A percentile compares a stretch with the other conserved stretches of the same genome.
phyloP scores from a whole-genome alignment of 2,888 invertebrate species.

The Anthrax anthrax region DNA sequence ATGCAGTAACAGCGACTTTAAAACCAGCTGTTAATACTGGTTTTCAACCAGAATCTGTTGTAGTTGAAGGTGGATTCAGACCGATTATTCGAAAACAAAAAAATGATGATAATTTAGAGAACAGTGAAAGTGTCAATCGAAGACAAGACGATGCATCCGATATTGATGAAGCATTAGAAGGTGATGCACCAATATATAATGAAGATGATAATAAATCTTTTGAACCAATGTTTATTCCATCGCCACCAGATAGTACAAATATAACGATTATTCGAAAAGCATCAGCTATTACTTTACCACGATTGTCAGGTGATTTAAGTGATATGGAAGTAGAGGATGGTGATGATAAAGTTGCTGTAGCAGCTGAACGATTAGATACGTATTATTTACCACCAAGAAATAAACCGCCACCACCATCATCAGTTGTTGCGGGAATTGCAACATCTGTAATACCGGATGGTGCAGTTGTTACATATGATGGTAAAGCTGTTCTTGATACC shows the following conservation, averaged over 20 bases:
- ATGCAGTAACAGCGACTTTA: constrained; percentile 31
- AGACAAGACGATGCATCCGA: constrained; percentile 30
- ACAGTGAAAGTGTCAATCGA: constrained; percentile 28
- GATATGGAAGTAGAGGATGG: constrained; percentile 33
- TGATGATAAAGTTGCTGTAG: constrained; percentile 48
- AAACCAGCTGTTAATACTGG: constrained; percentile 55
- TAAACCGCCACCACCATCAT: constrained; percentile 24
- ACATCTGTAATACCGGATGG: constrained; percentile 31
- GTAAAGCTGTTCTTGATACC: constrained; percentile 54
- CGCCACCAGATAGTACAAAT: constrained; percentile 52
- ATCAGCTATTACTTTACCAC: constrained; percentile 29
- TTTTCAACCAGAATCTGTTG: constrained; percentile 65
- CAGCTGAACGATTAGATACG: constrained; percentile 54
- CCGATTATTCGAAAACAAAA: constrained; percentile 42
- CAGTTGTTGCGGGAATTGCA: constrained; percentile 13
- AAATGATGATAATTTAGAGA: constrained; percentile 38
- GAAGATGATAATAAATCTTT: constrained; percentile 46
- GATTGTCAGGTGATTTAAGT: constrained; percentile 19
- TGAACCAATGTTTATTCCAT: constrained; percentile 70
- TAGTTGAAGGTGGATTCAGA: constrained; percentile 72
- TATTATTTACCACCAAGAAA: constrained; percentile 59
- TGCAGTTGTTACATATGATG: constrained; percentile 60
- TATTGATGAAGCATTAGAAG: constrained; percentile 29
- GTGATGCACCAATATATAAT: constrained; percentile 30
- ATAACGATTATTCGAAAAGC: constrained; percentile 22